phyloP scores from a whole-genome alignment of 2,113 vertebrate species.

The Ascaphus truei region DNA sequence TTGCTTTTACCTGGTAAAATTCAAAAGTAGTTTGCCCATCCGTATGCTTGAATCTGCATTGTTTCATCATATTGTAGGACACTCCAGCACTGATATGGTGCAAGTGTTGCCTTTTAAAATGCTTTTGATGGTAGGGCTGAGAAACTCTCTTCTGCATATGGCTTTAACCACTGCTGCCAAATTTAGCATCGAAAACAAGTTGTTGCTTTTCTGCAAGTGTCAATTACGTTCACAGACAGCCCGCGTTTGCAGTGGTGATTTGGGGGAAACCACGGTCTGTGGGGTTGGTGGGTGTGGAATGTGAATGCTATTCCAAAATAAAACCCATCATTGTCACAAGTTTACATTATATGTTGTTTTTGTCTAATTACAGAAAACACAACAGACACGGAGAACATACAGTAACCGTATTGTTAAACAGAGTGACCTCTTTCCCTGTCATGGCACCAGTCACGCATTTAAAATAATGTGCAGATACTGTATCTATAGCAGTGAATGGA shows the following conservation, averaged over 20 bases:
- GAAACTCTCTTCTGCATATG: not conserved
- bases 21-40: not conserved
- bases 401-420: not conserved
- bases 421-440: too few relatives aligned
- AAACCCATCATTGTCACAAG: conserved; percentile 19
- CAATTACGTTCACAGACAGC: conserved; percentile 17
- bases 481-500: too few relatives aligned
- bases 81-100: not conserved
- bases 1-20: too few relatives aligned
- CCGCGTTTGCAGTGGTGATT: not conserved
- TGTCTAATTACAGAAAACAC: conserved; percentile 23
- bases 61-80: not conserved
- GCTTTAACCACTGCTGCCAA: conserved; percentile 11
- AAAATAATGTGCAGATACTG: too few relatives aligned
- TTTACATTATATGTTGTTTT: conserved; percentile 22
- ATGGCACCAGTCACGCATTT: too few relatives aligned
- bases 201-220: conserved; percentile 9
- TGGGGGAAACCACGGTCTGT: not conserved
- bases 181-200: conserved; percentile 20
- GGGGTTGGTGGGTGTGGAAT: conserved; percentile 7
- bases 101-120: not conserved
- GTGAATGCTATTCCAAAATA: conserved; percentile 27
- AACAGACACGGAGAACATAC: not conserved
- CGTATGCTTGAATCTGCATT: not conserved
- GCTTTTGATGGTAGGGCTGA: not conserved